Evolutionary conservation across 2,113 vertebrate genomes (phyloP).

Genomic region (Tragelaphus imberbis): DNA sequence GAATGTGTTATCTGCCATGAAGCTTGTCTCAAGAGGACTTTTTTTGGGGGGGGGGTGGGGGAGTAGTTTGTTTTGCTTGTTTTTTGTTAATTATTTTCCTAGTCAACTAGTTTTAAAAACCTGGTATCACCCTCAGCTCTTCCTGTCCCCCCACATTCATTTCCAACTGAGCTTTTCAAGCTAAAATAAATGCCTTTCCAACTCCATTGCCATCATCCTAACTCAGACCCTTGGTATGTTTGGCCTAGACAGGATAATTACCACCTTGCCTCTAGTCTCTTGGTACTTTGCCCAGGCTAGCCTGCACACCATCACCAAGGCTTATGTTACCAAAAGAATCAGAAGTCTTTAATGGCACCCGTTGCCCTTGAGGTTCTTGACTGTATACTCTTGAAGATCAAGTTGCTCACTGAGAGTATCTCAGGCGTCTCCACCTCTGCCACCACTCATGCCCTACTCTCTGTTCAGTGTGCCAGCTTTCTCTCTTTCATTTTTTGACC

Average conservation of each 20-base stretch:
- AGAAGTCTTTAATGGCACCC: background rate
- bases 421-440: no score
- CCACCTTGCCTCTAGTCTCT: background rate
- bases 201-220: background rate
- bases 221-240: background rate
- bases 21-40: background rate
- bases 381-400: background rate
- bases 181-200: background rate
- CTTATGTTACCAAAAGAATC: background rate
- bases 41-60: background rate
- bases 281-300: background rate
- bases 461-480: background rate
- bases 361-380: background rate
- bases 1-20: background rate
- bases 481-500: background rate
- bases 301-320: background rate
- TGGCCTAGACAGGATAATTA: background rate
- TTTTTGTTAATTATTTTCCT: background rate
- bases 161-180: background rate
- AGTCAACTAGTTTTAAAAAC: background rate
- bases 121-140: background rate
- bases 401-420: accelerated
- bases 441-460: background rate
- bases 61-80: background rate
- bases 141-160: background rate